Evolutionary conservation across 2,113 vertebrate genomes (phyloP), one percentile per base, ranked within the genome.

Genomic region (Tragelaphus buxtoni): DNA sequence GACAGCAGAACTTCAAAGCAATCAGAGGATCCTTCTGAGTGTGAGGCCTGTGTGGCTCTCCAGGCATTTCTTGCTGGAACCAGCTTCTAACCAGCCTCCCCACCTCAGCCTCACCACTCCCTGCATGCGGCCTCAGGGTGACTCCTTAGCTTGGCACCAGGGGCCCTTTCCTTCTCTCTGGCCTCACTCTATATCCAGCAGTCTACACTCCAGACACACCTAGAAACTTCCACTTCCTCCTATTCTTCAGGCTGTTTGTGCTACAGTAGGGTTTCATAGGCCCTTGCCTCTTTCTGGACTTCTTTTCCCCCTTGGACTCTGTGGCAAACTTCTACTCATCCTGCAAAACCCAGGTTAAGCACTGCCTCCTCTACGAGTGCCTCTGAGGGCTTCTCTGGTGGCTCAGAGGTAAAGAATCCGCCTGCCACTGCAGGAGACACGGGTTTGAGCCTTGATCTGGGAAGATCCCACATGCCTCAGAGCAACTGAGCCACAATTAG

Each of bases 31-130:
- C 45, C 6, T 22, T 28, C 81, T 17, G 49, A 32, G 32, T 0
- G 1, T 3, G 14, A n/a, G 24, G 17, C 11, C 30, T 13, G 2
- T 6, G 58, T 0, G 4, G 42, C 7, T 32, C 61, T 22, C 42
- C 22, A 35, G 49, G 11, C 60, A 16, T 45, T 49, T 91, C 53
- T 60, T 28, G n/a, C 49, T 7, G 76, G 87, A 76, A n/a, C 55
- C 28, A 14, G 55, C 45, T 51, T 89, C 86, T n/a, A 14, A 76
- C 47, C 20, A 20, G 74, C 76, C 24, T 69, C 10, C 58, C n/a
- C 39, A 9, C 6, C 26, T 80, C 47, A 1, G 69, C 47, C 91
- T 47, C 24, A 1, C 9, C 32, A 13, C 22, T 47, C 11, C 42
- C n/a, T 32, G 47, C 24, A n/a, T 28, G 53, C 14, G 39, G 58